Evolutionary conservation across 2,888 invertebrate species (phyloP), one percentile per base, ranked within the genome.

Genomic region (Branchellion lobata): DNA sequence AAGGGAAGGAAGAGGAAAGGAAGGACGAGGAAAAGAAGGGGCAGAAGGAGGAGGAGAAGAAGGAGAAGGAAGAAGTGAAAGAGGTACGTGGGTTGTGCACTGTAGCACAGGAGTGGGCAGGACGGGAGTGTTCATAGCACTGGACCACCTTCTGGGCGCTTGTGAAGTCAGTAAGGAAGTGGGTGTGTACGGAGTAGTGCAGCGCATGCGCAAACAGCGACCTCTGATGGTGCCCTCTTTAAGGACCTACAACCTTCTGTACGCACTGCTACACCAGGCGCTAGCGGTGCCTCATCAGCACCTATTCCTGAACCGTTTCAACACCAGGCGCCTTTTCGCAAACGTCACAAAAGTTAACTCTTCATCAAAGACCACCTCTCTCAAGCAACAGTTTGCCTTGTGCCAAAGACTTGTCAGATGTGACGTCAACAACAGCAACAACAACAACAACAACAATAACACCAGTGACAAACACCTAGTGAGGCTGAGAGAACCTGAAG

Each of bases 51-150:
- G 75, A 31, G 33, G 36, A 18, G n/a, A 29, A 57, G 21, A 3
- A 57, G 21, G 24, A 24, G 21, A 57, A 5, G 21, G 21, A 8
- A 5, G 11, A 40, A 40, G 40, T n/a, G n/a, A n/a, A n/a, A n/a
- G n/a, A 29, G 82, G 80, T 0, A 87, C 86, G 0, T 80, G 86
- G 21, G 81, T 87, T 36, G 87, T 87, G 3, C 87, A 87, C 80
- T 87, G 87, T 82, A 87, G 87, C 11, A 87, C 87, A 5, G 87
- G 87, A 0, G 85, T 87, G 36, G 86, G 85, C 72, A 82, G 86
- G 31, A 85, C 86, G 1, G 87, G 85, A 1, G 85, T 85, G 2
- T 87, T 84, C 83, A 86, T 87, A 14, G 87, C 87, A 1, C 82
- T 87, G 1, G 87, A 87, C 81, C 83, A 85, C n/a, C 83, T 87